Evolutionary conservation across 37 sponge, comb jelly and placozoan species (phyloP).

Genomic region (Diacarnus erythraeanus): DNA sequence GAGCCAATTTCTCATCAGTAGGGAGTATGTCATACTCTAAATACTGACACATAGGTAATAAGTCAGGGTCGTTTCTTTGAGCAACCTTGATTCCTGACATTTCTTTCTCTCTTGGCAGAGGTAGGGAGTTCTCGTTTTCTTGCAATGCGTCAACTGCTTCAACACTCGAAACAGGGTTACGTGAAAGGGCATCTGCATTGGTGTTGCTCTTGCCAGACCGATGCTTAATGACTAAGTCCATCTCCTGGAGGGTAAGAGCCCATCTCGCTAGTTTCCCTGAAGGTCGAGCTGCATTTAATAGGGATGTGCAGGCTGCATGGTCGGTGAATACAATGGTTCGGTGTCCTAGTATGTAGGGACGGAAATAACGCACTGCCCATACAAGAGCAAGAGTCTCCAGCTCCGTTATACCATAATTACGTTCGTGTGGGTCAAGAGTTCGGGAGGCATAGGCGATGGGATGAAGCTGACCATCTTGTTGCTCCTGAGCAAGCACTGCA

Average conservation of each 20-base stretch:
- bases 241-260: slow-evolving; percentile 55
- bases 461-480: slow-evolving; percentile 13
- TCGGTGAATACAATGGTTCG: slow-evolving; percentile 29
- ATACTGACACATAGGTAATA: neutral
- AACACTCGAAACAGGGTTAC: slow-evolving; percentile 2
- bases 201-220: slow-evolving; percentile 51
- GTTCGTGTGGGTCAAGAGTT: slow-evolving; percentile 3
- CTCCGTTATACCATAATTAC: slow-evolving; percentile 34
- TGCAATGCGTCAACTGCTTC: neutral
- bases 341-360: slow-evolving; percentile 38
- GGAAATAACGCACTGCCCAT: slow-evolving; percentile 22
- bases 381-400: slow-evolving; percentile 52
- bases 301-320: slow-evolving; percentile 36
- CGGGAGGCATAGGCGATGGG: slow-evolving; percentile 39
- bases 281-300: slow-evolving; percentile 3
- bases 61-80: slow-evolving; percentile 3
- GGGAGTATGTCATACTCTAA: slow-evolving; percentile 12
- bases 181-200: no score
- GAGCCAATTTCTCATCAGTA: slow-evolving; percentile 17
- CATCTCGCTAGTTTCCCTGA: no score
- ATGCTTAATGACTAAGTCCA: slow-evolving; percentile 37
- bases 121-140: neutral
- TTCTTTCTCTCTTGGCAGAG: neutral
- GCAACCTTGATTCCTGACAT: slow-evolving; percentile 1
- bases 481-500: slow-evolving; percentile 44